These are phyloP conservation scores for Haemorhous mexicanus DNA, from an alignment of 2,113 vertebrate genomes.

Conservation along the genomic window DNA sequence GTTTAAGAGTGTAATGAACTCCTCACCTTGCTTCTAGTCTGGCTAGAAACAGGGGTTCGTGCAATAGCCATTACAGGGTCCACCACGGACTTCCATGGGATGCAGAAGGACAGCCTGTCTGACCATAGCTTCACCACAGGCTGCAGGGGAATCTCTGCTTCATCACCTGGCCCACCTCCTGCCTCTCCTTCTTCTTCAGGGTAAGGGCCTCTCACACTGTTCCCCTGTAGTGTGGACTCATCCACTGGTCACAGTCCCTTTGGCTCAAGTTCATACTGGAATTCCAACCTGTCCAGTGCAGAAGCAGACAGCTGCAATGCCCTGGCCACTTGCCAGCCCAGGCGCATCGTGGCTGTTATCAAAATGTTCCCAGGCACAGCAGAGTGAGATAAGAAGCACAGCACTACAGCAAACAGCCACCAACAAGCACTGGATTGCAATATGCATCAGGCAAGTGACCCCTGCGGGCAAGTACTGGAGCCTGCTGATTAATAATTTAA, in stretches of 20 bases:
- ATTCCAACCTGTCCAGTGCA: not conserved
- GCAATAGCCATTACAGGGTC: not conserved
- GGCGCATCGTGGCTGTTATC: not conserved
- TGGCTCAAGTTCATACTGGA: not conserved
- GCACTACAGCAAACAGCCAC: not conserved
- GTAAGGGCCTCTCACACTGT: not conserved
- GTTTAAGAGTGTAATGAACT: not conserved
- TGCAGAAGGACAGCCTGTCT: not conserved
- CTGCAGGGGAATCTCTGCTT: not conserved
- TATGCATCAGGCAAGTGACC: not conserved
- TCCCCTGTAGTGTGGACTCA: not conserved
- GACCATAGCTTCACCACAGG: rapidly evolving
- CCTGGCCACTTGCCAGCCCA: not conserved
- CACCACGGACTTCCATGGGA: not conserved
- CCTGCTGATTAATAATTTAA: not conserved
- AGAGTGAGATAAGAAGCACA: not conserved
- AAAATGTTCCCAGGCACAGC: not conserved
- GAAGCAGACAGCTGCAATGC: not conserved
- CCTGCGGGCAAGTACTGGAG: not conserved
- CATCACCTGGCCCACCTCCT: not conserved
- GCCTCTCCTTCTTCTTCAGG: not conserved
- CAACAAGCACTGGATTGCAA: not conserved
- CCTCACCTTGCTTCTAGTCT: not conserved
- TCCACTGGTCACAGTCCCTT: not conserved
- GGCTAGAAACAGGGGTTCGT: not conserved